A percentile compares a stretch with the other conserved stretches of the same genome.
Evolutionary conservation across 2,888 invertebrate genomes (phyloP).

Genomic region (Rhaphigaster nebulosa): DNA sequence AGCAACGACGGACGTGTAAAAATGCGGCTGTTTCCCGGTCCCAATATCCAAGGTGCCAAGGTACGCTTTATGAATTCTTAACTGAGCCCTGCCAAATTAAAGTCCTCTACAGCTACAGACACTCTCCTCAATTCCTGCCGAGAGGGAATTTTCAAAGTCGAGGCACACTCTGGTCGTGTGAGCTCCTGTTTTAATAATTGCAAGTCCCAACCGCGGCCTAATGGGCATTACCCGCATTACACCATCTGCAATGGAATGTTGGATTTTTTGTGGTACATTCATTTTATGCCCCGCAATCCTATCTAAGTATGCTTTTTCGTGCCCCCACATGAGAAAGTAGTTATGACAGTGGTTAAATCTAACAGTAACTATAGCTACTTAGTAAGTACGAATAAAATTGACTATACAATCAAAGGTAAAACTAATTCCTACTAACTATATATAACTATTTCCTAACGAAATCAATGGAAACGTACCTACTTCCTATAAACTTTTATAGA

Average conservation of each 20-base stretch:
- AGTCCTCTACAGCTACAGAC: slow-evolving; percentile 30
- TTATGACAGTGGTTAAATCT: not conserved
- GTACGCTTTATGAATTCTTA: slow-evolving; percentile 59
- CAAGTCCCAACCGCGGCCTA: not conserved
- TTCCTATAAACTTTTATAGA: too few species aligned
- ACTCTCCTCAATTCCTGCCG: slow-evolving; percentile 20
- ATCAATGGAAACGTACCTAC: too few species aligned
- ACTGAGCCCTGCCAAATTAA: slow-evolving; percentile 22
- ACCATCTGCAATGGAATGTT: slow-evolving; percentile 19
- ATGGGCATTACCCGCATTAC: slow-evolving; percentile 32
- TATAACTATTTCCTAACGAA: too few species aligned
- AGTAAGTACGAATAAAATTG: not conserved
- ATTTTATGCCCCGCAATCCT: not conserved
- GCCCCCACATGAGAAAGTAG: not conserved
- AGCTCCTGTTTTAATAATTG: slow-evolving; percentile 18
- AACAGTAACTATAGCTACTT: not conserved
- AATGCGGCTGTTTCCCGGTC: slow-evolving; percentile 50
- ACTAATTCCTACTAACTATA: too few species aligned
- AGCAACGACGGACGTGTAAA: slow-evolving; percentile 54
- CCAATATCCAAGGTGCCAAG: slow-evolving; percentile 48
- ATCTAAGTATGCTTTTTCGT: not conserved
- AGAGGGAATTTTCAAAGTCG: not conserved
- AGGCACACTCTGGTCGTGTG: not conserved
- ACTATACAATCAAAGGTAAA: too few species aligned
- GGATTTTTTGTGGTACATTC: not conserved